Base-by-base conservation (phyloP, 2,113 vertebrate species). In the Macaca mulatta region DNA sequence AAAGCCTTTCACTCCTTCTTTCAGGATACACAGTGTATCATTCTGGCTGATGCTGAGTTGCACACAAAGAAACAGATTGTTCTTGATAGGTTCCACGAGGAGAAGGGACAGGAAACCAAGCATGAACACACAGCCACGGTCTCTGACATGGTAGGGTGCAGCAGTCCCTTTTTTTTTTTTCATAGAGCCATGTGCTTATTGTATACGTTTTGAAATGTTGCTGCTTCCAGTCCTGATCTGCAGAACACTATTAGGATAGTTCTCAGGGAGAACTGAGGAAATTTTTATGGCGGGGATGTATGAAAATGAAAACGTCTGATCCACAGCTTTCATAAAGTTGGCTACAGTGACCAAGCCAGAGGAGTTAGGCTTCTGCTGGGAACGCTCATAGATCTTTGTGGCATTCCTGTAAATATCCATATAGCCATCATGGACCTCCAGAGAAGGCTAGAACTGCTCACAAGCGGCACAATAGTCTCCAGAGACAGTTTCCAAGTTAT, bases 371-470 rank as follows among this genome's bases (percentile, higher is more conserved):
- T 98, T 98, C 4, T 97, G 97, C 90, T 79, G 57, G 0, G 98
- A 88, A 67, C 98, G 96, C 94, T 99, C 99, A 1, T 99, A 99
- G 98, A 99, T 99, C 98, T 99, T 99, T 0, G 99, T 99, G 70
- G 99, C 99, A 48, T 99, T 98, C 18, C 99, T 99, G 89, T 99
- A 99, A 98, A 99, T 99, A 90, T 99, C 99, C 96, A 99, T 97
- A 93, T 99, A 99, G 5, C 99, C 38, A 98, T 16, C 99, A 98
- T 1, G 99, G 99, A 43, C 99, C 99, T 4, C 99, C 99, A 0
- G 99, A 99, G 93, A 99, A 98, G 0, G 99, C 99, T 0, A 99
- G 97, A 99, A 98, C 99, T 99, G 79, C 99, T 99, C 96, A 99
- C 99, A 89, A 99, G 74, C 69, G 99, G 98, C 88, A 99, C 98